These are phyloP conservation scores for Cyclura pinguis DNA, from an alignment of 2,797 vertebrate genomes.

Conservation along the genomic window DNA sequence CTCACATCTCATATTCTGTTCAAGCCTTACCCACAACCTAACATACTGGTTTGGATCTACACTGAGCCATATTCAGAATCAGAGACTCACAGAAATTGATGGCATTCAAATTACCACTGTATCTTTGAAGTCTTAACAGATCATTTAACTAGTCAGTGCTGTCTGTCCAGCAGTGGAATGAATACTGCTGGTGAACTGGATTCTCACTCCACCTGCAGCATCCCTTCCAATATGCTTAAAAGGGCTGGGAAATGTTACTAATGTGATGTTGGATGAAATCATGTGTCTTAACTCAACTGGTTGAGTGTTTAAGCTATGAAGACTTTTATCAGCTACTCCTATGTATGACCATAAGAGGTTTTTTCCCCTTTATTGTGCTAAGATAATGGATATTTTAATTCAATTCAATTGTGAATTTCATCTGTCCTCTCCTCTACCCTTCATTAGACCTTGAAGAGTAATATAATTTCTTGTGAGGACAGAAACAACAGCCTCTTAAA, in stretches of 20 bases:
- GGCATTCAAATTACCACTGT: background rate
- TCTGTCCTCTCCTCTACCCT: background rate
- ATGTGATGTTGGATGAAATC: background rate
- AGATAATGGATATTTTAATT: constrained; percentile 27
- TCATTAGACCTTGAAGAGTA: constrained; percentile 18
- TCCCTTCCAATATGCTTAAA: background rate
- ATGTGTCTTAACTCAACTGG: background rate
- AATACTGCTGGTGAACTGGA: background rate
- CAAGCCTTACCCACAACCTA: constrained; percentile 54
- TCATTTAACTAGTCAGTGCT: background rate
- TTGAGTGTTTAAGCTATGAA: background rate
- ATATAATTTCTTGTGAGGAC: constrained; percentile 44
- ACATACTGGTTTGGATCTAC: background rate
- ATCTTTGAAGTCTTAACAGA: background rate
- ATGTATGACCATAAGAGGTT: constrained; percentile 5
- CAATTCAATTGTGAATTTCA: background rate
- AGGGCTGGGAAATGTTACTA: background rate
- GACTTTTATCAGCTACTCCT: background rate
- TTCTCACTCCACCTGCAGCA: background rate
- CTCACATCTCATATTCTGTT: constrained; percentile 39
- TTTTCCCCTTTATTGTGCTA: background rate
- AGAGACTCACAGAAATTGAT: background rate
- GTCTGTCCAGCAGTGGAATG: background rate
- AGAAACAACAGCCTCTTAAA: constrained; percentile 18
- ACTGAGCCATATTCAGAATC: background rate